Base-by-base conservation (phyloP, 2,888 invertebrate species). In the Meteorus colon region DNA sequence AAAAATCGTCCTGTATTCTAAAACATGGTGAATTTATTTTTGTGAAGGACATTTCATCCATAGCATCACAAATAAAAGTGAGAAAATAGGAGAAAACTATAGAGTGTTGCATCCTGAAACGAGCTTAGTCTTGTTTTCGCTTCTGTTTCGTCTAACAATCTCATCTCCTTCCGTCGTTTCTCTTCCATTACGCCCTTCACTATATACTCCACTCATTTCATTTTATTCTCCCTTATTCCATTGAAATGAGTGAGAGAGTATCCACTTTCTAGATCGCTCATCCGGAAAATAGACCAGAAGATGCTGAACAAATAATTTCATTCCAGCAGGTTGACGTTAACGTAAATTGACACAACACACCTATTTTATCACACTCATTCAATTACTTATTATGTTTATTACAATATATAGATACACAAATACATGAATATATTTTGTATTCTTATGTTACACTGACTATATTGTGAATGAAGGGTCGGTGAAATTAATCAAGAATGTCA, bases 261-360 rank as follows among this genome's bases (percentile, higher is more conserved):
- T 41, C 37, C 37, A 75, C 70, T 63, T 60, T 6, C 68, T 69
- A 31, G 55, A 75, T 72, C 60, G 60, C 51, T 73, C 72, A 72
- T 76, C 72, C 51, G 67, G 68, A 73, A 72, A 76, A 76, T 68
- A 67, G 48, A 34, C 66, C 45, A 67, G 10, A 29, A 60, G 67
- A 75, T 75, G 55, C 65, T 71, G 67, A 66, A 72, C 72, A 71
- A 72, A 72, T 75, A 75, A 72, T 75, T 75, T 75, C 67, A 67
- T 70, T 59, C 59, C 16, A 45, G 31, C 12, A 51, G 29, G 45
- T 37, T 29, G 71, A 71, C 45, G 27, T 51, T 41, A 16, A 75
- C 37, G 55, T n/a, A 62, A 69, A 75, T 70, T 51, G 63, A 65
- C 74, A 55, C 70, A 65, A 75, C 65, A 70, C 62, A 62, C 34